Percentiles rank a stretch among this genome's conserved stretches.
These are phyloP conservation scores for Cheilosia variabilis DNA, from an alignment of 2,888 invertebrate genomes.

Conservation along the genomic window DNA sequence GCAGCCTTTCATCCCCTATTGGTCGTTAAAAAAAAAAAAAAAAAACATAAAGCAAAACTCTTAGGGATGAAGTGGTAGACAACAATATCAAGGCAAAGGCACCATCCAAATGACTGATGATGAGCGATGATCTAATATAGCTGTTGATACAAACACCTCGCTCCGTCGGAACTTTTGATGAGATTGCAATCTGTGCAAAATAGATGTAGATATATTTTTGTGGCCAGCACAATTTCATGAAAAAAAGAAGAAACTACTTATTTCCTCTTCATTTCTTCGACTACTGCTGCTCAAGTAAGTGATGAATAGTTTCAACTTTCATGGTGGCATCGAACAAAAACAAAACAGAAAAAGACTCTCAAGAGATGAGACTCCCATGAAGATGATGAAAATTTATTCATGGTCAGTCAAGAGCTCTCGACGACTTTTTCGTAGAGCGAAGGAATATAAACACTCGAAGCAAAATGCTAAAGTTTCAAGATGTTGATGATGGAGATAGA, in stretches of 20 bases:
- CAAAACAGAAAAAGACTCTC: constrained; percentile 28
- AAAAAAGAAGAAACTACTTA: neutral
- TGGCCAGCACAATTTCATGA: constrained; percentile 5
- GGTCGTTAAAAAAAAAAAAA: constrained; percentile 24
- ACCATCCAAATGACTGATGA: constrained; percentile 70
- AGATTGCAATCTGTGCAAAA: constrained; percentile 70
- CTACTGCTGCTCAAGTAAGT: constrained; percentile 41
- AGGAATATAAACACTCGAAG: constrained; percentile 44
- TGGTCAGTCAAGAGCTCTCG: constrained; percentile 66
- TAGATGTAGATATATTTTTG: constrained; percentile 43
- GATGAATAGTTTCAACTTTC: constrained; percentile 68
- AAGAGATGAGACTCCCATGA: constrained; percentile 32
- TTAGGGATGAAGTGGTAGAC: constrained; percentile 70
- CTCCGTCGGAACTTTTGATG: constrained; percentile 47
- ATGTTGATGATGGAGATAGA: constrained; percentile 49
- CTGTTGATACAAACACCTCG: constrained; percentile 23
- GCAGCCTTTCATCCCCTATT: constrained; percentile 57
- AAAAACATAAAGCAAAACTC: constrained; percentile 33
- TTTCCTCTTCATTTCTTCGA: constrained; percentile 14
- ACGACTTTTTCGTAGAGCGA: constrained; percentile 15
- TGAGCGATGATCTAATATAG: constrained; percentile 70
- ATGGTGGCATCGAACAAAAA: constrained; percentile 55
- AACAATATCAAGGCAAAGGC: constrained; percentile 44
- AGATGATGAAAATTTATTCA: constrained; percentile 69
- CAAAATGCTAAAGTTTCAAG: constrained; percentile 57